Base-by-base conservation (phyloP, 1,140 invertebrate genomes). In the Teleopsis dalmanni region DNA sequence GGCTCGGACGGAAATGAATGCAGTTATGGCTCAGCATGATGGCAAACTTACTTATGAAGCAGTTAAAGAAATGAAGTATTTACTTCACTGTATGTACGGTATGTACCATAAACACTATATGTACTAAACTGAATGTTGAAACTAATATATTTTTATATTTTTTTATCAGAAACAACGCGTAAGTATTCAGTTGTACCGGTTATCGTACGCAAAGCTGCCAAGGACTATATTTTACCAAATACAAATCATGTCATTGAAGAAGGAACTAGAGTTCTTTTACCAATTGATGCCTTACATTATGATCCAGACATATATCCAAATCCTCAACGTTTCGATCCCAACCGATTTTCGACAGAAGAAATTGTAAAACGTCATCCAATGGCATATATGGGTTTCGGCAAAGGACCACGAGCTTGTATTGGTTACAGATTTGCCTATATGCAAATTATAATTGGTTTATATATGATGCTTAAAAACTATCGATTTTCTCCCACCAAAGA, bases 351-450 rank as follows among this genome's bases (percentile, higher is more conserved):
- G 4, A 67, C 70, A 1, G 72, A 79, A 44, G 71, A 72, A 49
- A 33, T 63, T 1, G 58, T 59, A 16, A 57, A 59, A 10, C 67
- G 80, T 29, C 73, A 72, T 41, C 72, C 63, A 0, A 78, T 72
- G 57, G 49, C 72, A 9, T 84, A 77, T 58, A 57, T 87, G 33
- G 78, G 84, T 1, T 88, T 88, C 61, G 82, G 83, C 31, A 44
- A 51, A 7, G 50, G 50, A 34, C 63, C 63, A 0, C 44, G 63
- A 0, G 61, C 65, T 41, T 50, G 48, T 26, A 50, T 50, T 31
- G 63, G 61, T 11, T 44, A 53, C 26, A 33, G 59, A 37, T 27
- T 64, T 66, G 45, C 61, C 52, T 13, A 37, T 27, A 47, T 47
- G 45, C 45, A 47, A 18, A 31, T 34, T n/a, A 16, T 35, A 11